Evolutionary conservation across 2,797 vertebrate species (phyloP), one percentile per base, ranked within the genome.

Genomic region (Xerus rutilus): DNA sequence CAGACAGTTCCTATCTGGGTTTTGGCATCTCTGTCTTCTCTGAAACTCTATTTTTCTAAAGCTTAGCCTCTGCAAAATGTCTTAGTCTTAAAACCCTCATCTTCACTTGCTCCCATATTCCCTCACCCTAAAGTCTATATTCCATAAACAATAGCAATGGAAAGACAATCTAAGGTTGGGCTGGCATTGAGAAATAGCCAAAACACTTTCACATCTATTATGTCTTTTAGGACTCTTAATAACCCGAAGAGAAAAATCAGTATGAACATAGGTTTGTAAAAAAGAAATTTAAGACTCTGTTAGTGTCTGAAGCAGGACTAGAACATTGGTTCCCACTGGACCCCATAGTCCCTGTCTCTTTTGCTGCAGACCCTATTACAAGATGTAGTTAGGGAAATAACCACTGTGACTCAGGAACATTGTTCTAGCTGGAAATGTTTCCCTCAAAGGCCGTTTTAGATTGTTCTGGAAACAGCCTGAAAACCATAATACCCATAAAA

Each of bases 401-500:
- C 43, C 76, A 6, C 28, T 23, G 2, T 81, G 52, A 52, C 64
- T 72, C 54, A 74, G 79, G 54, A 47, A 45, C n/a, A 39, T 47
- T 20, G 23, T 4, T 47, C 21, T 82, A 39, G 77, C 17, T 59
- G 43, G 39, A 85, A 90, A 78, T 77, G 39, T 74, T 70, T 93
- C 52, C 85, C 8, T 93, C 23, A 57, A 69, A n/a, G 49, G 11
- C 2, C 76, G 69, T 70, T 43, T 90, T 83, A 79, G 79, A 11
- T 70, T 89, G n/a, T 86, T 95, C 81, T 86, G 47, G 86, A 92
- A 93, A 79, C 74, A 85, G 15, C 54, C 67, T 78, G 49, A 85
- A 95, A 39, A 47, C 82, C 43, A 32, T 62, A 94, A 62, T 82
- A 59, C 4, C 39, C 5, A 4, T 62, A 52, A 85, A 74, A 64